phyloP scores from a whole-genome alignment of 2,797 vertebrate species.

The Neolamprologus multifasciatus region DNA sequence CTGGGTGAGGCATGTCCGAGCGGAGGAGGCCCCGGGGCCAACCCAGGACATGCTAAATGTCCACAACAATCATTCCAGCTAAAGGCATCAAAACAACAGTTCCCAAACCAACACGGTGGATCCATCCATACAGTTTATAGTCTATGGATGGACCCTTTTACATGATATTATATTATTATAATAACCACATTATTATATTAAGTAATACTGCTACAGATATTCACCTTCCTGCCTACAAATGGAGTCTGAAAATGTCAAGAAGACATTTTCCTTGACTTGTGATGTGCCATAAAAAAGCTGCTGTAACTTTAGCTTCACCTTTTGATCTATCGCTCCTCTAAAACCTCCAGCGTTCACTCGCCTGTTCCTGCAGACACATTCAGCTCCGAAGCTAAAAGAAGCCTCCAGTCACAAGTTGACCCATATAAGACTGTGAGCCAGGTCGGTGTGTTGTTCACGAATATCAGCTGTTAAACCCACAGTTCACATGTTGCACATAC shows the following conservation, averaged over 20 bases:
- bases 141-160: background rate
- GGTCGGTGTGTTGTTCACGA: background rate
- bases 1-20: background rate
- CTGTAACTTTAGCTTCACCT: background rate
- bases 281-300: background rate
- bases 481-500: background rate
- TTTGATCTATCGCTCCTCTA: background rate
- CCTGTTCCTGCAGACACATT: background rate
- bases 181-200: background rate
- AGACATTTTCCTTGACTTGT: background rate
- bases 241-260: background rate
- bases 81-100: background rate
- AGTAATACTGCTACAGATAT: background rate
- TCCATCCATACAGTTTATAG: background rate
- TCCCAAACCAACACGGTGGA: background rate
- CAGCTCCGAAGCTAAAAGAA: background rate
- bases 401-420: slow-evolving; percentile 25
- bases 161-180: background rate
- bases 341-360: background rate
- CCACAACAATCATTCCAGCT: background rate
- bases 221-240: too few relatives aligned
- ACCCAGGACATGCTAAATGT: rapidly evolving
- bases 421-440: slow-evolving; percentile 16
- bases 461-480: background rate
- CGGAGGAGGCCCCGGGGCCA: background rate